Evolutionary conservation across 2,888 invertebrate species (phyloP), one percentile per base, ranked within the genome.

Genomic region (Troilus luridus): DNA sequence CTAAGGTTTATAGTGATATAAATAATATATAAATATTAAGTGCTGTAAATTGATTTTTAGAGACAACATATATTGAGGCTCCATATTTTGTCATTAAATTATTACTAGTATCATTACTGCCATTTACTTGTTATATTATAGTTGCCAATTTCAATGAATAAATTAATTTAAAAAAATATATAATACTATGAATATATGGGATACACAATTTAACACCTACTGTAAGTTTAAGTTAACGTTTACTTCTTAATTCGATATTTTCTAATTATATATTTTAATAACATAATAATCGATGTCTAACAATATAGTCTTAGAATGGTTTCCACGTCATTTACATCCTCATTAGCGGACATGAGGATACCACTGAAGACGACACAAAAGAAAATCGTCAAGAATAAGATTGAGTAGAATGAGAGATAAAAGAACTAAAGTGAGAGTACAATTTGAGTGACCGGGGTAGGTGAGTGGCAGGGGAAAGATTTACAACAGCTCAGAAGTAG

Each of bases 391-490:
- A 0, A n/a, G 56, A 85, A 21, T 56, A 85, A 85, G 85, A 85
- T 85, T 54, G 85, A 85, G 85, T 85, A 58, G 85, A 85, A 85
- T 21, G 85, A 85, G 85, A 85, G 85, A 58, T 85, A 85, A 85
- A 85, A 85, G 56, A 58, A 85, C n/a, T 54, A 85, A 85, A 85
- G n/a, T 85, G 56, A 85, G n/a, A 56, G 85, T 21, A 54, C 56
- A 41, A 85, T 54, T 56, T 56, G 56, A 85, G 10, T 9, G 3
- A 11, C 21, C 21, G n/a, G n/a, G 85, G 85, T 85, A 5, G 1
- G 85, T 85, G 85, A 85, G 85, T 85, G 85, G 85, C 85, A 85
- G 56, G 56, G 14, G 56, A n/a, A 85, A 85, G 85, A 85, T 85
- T 85, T 85, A 85, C 85, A 56, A 58, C 56, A 0, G 56, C n/a